phyloP scores from a whole-genome alignment of 2,888 invertebrate genomes.

The Onthophagus sagittarius region DNA sequence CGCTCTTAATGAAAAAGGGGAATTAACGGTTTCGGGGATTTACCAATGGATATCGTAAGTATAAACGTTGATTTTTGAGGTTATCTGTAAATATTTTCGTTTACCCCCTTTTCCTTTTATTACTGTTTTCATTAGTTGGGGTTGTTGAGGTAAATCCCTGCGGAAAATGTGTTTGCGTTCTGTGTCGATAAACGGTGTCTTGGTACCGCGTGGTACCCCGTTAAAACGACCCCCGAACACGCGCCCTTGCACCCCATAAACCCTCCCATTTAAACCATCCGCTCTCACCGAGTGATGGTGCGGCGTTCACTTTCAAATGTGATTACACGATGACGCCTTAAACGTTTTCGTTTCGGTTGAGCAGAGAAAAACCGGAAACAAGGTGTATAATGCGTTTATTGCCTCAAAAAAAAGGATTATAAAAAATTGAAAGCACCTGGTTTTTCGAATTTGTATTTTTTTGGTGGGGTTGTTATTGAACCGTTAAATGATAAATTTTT shows the following conservation, averaged over 20 bases:
- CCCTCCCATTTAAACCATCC: conserved; percentile 1
- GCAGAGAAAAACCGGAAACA: conserved; percentile 19
- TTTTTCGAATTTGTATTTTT: not conserved
- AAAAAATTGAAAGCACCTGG: too few species aligned
- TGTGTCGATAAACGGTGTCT: conserved; percentile 45
- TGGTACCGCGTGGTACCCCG: conserved; percentile 37
- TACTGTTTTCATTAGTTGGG: not conserved
- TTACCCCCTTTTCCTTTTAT: not conserved
- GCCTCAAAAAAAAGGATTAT: too few species aligned
- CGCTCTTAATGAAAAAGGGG: conserved; percentile 79
- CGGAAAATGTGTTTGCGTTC: conserved; percentile 32
- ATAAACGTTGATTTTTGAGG: conserved; percentile 4
- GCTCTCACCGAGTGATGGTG: not conserved
- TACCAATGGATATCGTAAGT: conserved; percentile 95
- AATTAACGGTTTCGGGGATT: conserved; percentile 85
- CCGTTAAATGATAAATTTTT: too few species aligned
- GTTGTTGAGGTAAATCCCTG: conserved; percentile 1
- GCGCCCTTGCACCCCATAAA: not conserved
- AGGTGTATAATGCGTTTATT: not conserved
- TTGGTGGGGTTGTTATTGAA: not conserved
- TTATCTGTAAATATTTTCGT: not conserved
- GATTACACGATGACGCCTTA: conserved; percentile 38
- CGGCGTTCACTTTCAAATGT: conserved; percentile 18
- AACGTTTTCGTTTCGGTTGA: conserved; percentile 37
- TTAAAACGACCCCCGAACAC: conserved; percentile 13